Conservation (phyloP, 37 sponge, comb jelly and placozoan genomes). For the Lycopodina hypogea region DNA sequence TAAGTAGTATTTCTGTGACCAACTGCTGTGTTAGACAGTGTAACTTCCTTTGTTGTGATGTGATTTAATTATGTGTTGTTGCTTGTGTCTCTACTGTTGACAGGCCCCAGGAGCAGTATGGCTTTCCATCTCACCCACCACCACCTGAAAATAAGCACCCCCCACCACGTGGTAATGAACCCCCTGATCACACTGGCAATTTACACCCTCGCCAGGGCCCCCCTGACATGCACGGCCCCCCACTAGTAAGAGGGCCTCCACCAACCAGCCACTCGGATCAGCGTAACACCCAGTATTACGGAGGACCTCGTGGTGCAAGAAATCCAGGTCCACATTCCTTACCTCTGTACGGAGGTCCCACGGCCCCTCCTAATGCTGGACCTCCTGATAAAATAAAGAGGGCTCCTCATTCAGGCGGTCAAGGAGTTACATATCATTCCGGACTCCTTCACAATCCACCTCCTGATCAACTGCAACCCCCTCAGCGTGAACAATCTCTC, state of each 20-base stretch:
- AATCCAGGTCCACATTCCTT: conserved; percentile 1
- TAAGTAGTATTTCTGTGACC: too few relatives aligned
- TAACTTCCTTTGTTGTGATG: too few relatives aligned
- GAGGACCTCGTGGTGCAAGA: not conserved
- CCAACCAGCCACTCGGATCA: not conserved
- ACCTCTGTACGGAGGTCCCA: conserved; percentile 12
- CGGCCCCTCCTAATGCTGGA: not conserved
- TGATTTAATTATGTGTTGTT: too few relatives aligned
- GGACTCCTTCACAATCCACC: not conserved
- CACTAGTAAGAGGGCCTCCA: not conserved
- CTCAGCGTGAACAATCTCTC: not conserved
- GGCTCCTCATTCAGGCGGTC: not conserved
- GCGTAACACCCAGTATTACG: not conserved
- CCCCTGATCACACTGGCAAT: too few relatives aligned
- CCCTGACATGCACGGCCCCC: not conserved
- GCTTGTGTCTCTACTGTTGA: too few relatives aligned
- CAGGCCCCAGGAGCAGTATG: too few relatives aligned
- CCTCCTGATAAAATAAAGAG: not conserved
- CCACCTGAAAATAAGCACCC: too few relatives aligned
- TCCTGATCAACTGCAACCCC: not conserved
- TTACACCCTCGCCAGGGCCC: too few relatives aligned
- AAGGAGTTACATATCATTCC: not conserved
- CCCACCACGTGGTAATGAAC: too few relatives aligned
- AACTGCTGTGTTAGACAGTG: too few relatives aligned
- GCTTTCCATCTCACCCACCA: too few relatives aligned